Base-by-base conservation (phyloP, 2,888 invertebrate genomes). In the Ceraclea dissimilis region DNA sequence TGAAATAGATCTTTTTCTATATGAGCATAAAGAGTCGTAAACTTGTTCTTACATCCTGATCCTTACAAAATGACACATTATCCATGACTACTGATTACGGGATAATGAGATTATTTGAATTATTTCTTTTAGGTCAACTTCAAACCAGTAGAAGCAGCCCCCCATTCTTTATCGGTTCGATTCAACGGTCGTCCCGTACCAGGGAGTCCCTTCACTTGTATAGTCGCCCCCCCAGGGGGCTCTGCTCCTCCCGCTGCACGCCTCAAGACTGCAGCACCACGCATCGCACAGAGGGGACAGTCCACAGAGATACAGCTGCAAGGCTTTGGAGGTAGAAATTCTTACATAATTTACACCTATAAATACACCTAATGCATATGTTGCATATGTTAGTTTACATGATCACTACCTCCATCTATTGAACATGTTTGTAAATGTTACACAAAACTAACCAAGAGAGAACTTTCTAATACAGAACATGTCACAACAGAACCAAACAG, bases 151-250 rank as follows among this genome's bases (percentile, higher is more conserved):
- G 94, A 95, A 74, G 86, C 95, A 0, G 92, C 93, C 2, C 83
- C 88, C 0, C 97, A 98, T 73, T 89, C 88, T 20, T 78, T 97
- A 2, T 94, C 94, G 49, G 95, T 98, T 31, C 84, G 86, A 22
- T 86, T 86, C 69, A 86, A 86, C 71, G 86, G 86, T 0, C 84
- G 85, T 68, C 84, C 86, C 1, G 86, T 86, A 0, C 86, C 85
- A 63, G 95, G 96, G 1, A 95, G 94, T 11, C 97, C 97, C n/a
- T 97, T 96, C 73, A 86, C 85, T 31, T 96, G 95, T 67, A 84
- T 87, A 68, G 89, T 97, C 61, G 72, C 75, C 48, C 74, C 80
- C 2, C 71, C 81, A 13, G 53, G 52, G 5, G 65, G 72, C 0
- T 74, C 75, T n/a, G 72, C 73, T 4, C 74, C 76, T 0, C 69